Conservation (phyloP, 2,888 invertebrate genomes). For the Eupithecia vulgata region DNA sequence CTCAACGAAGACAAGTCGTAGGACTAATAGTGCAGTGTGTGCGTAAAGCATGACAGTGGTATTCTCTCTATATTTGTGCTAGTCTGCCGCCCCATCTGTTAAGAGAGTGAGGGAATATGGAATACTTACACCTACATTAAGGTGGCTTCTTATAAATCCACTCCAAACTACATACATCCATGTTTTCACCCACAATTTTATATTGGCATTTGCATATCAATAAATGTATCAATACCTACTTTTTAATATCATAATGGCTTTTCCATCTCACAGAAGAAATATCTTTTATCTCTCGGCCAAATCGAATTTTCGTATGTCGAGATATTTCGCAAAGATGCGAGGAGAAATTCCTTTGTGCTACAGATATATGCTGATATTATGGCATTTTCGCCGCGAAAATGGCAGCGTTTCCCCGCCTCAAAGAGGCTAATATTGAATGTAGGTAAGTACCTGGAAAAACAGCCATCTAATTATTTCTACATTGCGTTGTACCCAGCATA, state of each 20-base stretch:
- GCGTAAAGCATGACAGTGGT: too few relatives aligned
- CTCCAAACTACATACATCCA: neutral
- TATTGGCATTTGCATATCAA: slow-evolving; percentile 39
- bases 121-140: neutral
- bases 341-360: slow-evolving; percentile 64
- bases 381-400: slow-evolving; percentile 55
- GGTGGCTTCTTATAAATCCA: neutral
- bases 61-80: too few relatives aligned
- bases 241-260: slow-evolving; percentile 62
- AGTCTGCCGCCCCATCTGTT: too few relatives aligned
- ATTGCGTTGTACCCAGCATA: too few relatives aligned
- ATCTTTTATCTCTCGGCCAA: slow-evolving; percentile 58
- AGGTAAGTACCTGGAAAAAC: slow-evolving; percentile 24
- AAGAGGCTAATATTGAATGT: slow-evolving; percentile 31
- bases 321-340: slow-evolving; percentile 64
- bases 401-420: slow-evolving; percentile 51
- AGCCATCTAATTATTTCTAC: slow-evolving; percentile 16
- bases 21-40: too few relatives aligned
- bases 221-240: slow-evolving; percentile 48
- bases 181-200: neutral
- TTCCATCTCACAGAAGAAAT: slow-evolving; percentile 52
- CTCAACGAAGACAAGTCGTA: too few relatives aligned
- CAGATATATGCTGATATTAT: slow-evolving; percentile 65
- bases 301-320: slow-evolving; percentile 65
- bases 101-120: too few relatives aligned